Conservation (phyloP, 2,113 vertebrate species). For the Nothobranchius furzeri region DNA sequence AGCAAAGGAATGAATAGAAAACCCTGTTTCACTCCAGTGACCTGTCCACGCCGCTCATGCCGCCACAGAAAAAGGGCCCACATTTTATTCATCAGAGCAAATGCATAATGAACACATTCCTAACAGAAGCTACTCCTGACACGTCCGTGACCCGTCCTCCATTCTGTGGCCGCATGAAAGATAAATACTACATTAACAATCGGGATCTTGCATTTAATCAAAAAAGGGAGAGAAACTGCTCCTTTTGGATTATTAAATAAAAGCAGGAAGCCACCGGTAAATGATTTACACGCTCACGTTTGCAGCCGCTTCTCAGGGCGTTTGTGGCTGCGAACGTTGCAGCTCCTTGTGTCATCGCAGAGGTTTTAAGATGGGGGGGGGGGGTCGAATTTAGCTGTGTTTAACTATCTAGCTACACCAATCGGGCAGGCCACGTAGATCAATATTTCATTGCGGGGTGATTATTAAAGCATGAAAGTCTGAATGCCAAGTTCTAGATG, state of each 20-base stretch:
- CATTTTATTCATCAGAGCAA: constrained; percentile 34
- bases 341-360: constrained; percentile 13
- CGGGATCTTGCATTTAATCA: neutral
- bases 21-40: constrained; percentile 21
- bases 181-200: constrained; percentile 8
- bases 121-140: neutral
- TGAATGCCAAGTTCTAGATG: constrained; percentile 60
- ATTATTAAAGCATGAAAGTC: constrained; percentile 75
- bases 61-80: constrained; percentile 3
- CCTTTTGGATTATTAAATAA: constrained; percentile 25
- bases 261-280: constrained; percentile 41
- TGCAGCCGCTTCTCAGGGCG: constrained; percentile 27
- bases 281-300: constrained; percentile 37
- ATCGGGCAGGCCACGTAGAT: constrained; percentile 57
- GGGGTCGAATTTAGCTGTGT: constrained; percentile 47
- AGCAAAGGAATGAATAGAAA: constrained; percentile 8
- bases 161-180: constrained; percentile 4
- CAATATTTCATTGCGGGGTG: constrained; percentile 68
- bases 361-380: constrained; percentile 10
- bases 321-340: constrained; percentile 31
- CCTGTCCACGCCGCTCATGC: neutral
- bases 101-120: constrained; percentile 19
- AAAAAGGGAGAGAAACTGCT: neutral
- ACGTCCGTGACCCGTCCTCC: constrained; percentile 18
- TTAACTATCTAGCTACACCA: constrained; percentile 56